Conservation (phyloP, 53 echinoderm and acorn worm species). For the Echinometra lucunter region DNA sequence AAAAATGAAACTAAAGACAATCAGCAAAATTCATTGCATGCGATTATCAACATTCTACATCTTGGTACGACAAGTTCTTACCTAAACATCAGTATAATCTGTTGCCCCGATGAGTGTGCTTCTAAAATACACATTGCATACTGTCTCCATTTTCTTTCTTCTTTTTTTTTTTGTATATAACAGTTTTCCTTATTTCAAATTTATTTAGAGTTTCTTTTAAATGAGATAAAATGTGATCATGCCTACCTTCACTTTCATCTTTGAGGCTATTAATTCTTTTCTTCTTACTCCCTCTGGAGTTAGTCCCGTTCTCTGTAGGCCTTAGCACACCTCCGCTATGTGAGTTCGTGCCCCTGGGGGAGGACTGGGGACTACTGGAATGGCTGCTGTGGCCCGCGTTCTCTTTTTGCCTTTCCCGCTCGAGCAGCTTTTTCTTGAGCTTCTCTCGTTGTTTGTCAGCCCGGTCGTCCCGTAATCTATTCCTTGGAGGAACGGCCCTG, state of each 20-base stretch:
- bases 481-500: conserved; percentile 79
- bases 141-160: not conserved
- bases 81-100: not conserved
- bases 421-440: conserved; percentile 89
- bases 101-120: not conserved
- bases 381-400: conserved; percentile 69
- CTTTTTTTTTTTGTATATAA: conserved; percentile 12
- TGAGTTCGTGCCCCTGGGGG: conserved; percentile 76
- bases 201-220: too few species aligned
- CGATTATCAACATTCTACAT: too few species aligned
- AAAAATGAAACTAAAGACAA: not conserved
- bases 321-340: conserved; percentile 50
- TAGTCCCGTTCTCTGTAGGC: conserved; percentile 74
- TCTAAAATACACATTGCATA: not conserved
- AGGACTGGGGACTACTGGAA: conserved; percentile 92
- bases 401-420: conserved; percentile 83
- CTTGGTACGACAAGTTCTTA: not conserved
- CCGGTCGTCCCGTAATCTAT: conserved; percentile 88
- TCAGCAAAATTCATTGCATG: not conserved
- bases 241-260: conserved; percentile 73
- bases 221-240: not conserved
- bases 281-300: conserved; percentile 71
- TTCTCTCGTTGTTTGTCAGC: conserved; percentile 96
- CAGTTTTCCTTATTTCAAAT: too few species aligned
- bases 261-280: conserved; percentile 69